Evolutionary conservation across 2,888 invertebrate species (phyloP).

Genomic region (Phorcus lineatus): DNA sequence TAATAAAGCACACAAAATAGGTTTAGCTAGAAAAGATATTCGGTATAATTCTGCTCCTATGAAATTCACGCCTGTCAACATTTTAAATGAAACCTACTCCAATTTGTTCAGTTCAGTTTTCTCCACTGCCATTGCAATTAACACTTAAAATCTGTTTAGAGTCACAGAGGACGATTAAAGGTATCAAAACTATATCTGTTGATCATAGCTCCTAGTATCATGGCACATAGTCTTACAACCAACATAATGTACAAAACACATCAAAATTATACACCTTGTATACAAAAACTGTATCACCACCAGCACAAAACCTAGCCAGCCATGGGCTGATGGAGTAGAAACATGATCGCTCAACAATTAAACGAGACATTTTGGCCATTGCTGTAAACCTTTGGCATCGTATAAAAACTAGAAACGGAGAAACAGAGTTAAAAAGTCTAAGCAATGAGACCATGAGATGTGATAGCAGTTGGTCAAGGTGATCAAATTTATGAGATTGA

Average conservation of each 20-base stretch:
- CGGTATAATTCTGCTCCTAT: neutral
- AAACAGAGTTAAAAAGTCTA: neutral
- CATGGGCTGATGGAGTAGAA: neutral
- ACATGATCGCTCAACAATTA: neutral
- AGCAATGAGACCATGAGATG: neutral
- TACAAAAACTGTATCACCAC: neutral
- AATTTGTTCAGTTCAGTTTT: no score
- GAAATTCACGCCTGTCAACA: no score
- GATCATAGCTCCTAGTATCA: neutral
- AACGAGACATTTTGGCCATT: slow-evolving; percentile 17
- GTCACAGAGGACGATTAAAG: slow-evolving; percentile 2
- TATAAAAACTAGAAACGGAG: neutral
- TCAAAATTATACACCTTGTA: neutral
- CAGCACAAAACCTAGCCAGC: neutral
- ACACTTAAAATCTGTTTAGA: neutral
- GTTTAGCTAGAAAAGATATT: slow-evolving; percentile 7
- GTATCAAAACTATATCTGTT: slow-evolving; percentile 16
- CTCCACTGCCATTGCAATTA: no score
- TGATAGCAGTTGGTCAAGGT: neutral
- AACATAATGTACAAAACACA: neutral
- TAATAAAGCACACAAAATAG: slow-evolving; percentile 16
- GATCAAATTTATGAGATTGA: neutral
- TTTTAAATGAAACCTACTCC: no score
- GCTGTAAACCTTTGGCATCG: slow-evolving; percentile 12
- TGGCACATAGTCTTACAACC: slow-evolving; percentile 6